phyloP scores from a whole-genome alignment of 2,888 invertebrate genomes.

The Ophioninae sp. region DNA sequence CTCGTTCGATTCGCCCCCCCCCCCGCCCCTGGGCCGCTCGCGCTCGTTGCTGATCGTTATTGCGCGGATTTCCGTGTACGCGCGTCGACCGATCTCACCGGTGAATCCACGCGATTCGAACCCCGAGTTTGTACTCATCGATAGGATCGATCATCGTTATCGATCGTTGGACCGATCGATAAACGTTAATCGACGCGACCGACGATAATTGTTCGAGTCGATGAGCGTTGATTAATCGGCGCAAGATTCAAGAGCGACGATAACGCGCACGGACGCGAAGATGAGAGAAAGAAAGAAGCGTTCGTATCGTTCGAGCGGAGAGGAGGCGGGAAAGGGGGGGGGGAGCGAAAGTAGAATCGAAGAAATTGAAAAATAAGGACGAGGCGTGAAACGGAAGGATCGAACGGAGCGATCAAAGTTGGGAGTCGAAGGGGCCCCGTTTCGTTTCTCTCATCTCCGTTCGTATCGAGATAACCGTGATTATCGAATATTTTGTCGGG shows the following conservation, averaged over 20 bases:
- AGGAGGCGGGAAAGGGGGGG: too few species aligned
- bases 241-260: conserved; percentile 25
- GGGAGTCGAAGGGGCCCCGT: background rate
- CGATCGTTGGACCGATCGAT: too few species aligned
- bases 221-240: too few species aligned
- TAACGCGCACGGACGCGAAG: conserved; percentile 58
- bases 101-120: too few species aligned
- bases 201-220: too few species aligned
- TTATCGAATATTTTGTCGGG: conserved; percentile 19
- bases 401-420: background rate
- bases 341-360: conserved; percentile 26
- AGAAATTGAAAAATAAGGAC: conserved; percentile 36
- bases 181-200: too few species aligned
- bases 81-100: too few species aligned
- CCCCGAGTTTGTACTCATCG: too few species aligned
- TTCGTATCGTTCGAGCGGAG: conserved; percentile 15
- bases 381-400: conserved; percentile 7
- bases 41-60: background rate
- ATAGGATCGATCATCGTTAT: too few species aligned
- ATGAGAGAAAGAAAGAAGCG: conserved; percentile 47
- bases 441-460: conserved; percentile 45
- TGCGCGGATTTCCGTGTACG: background rate
- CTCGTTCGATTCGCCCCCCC: conserved; percentile 30
- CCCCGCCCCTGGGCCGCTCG: conserved; percentile 28
- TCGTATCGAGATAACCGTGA: conserved; percentile 25